A percentile compares a stretch with the other conserved stretches of the same genome.
Evolutionary conservation across 2,797 vertebrate species (phyloP).

Genomic region (Antennarius maculatus): DNA sequence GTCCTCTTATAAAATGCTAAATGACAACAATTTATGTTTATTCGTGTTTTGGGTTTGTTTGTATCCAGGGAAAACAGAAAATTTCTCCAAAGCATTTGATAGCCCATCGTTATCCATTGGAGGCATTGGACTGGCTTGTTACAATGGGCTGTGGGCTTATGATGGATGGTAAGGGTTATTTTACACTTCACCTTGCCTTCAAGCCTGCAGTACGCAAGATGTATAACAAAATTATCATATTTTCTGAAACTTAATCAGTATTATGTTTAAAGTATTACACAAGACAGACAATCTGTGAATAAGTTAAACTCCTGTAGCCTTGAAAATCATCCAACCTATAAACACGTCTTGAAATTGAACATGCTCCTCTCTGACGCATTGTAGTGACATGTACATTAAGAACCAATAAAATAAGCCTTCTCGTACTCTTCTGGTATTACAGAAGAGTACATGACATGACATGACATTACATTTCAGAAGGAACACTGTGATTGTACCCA

Average conservation of each 20-base stretch:
- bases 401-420: background rate
- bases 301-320: no score
- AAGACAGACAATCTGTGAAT: no score
- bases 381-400: background rate
- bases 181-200: slow-evolving; percentile 3
- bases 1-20: background rate
- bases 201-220: background rate
- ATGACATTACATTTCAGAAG: no score
- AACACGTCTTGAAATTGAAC: background rate
- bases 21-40: no score
- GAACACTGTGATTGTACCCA: background rate
- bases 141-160: slow-evolving; percentile 97
- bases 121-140: slow-evolving; percentile 88
- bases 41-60: slow-evolving; percentile 18
- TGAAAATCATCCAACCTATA: no score
- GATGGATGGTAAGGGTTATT: slow-evolving; percentile 91
- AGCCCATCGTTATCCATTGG: slow-evolving; percentile 81
- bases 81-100: slow-evolving; percentile 87
- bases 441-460: no score
- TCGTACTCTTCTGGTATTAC: background rate
- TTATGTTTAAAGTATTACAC: no score
- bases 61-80: slow-evolving; percentile 88
- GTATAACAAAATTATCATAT: no score
- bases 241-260: no score
- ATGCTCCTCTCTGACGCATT: background rate